Conservation (phyloP, 2,113 vertebrate genomes). For the Indicator indicator region DNA sequence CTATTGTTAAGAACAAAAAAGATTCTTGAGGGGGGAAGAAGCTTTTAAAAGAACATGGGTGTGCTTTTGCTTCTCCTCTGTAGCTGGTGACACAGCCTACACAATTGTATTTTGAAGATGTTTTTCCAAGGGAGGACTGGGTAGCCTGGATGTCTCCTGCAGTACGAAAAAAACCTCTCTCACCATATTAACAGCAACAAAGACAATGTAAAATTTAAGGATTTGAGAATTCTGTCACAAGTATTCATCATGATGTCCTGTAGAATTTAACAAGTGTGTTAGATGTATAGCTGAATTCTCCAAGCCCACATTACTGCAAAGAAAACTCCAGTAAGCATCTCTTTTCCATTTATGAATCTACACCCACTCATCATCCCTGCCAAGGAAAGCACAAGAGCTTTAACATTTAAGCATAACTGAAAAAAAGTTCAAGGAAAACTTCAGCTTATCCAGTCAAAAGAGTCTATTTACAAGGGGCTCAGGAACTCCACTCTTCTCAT, state of each 20-base stretch:
- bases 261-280: neutral
- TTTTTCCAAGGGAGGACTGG: neutral
- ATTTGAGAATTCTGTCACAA: neutral
- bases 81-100: neutral
- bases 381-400: neutral
- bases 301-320: neutral
- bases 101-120: neutral
- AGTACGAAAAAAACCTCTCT: neutral
- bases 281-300: neutral
- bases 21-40: neutral
- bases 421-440: neutral
- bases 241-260: neutral
- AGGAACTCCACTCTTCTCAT: neutral
- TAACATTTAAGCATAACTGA: neutral
- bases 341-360: neutral
- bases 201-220: neutral
- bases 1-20: conserved; percentile 50
- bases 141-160: neutral
- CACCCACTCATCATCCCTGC: neutral
- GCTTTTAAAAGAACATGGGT: neutral
- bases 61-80: neutral
- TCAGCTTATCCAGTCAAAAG: neutral
- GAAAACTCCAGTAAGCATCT: neutral
- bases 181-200: neutral
- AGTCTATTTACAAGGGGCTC: neutral